Conservation (phyloP, 2,888 invertebrate genomes). For the Sepioteuthis lessoniana region DNA sequence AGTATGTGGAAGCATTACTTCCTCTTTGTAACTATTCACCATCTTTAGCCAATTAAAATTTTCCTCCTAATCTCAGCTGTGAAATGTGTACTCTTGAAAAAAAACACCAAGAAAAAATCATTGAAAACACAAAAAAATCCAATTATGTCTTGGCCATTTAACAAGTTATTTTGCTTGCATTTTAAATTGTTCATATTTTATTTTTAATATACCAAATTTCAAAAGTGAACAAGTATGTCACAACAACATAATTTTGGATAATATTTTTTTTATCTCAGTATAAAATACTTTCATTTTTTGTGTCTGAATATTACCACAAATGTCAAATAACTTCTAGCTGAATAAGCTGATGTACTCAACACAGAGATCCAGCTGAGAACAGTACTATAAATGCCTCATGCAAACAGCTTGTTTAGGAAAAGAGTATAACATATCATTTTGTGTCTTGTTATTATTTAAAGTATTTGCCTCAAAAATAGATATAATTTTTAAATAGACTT, state of each 20-base stretch:
- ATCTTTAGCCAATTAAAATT: neutral
- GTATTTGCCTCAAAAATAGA: neutral
- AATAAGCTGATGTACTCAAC: slow-evolving; percentile 33
- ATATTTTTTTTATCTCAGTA: neutral
- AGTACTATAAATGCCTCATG: neutral
- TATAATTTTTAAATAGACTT: neutral
- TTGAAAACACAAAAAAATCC: neutral
- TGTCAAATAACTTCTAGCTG: neutral
- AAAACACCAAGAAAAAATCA: neutral
- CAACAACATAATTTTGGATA: neutral
- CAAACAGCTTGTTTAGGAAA: neutral
- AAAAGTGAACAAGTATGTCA: neutral
- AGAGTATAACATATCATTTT: neutral
- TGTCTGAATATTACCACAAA: neutral
- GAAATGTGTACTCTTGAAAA: neutral
- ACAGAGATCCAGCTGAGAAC: slow-evolving; percentile 13
- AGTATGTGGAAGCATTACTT: neutral
- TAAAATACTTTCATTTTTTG: neutral
- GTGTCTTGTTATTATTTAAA: neutral
- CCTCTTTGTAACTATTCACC: neutral
- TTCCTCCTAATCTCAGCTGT: neutral
- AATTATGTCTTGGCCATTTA: slow-evolving; percentile 8
- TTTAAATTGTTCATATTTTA: slow-evolving; percentile 6
- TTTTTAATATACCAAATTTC: neutral
- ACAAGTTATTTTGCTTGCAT: neutral